Base-by-base conservation (phyloP, 1,140 invertebrate genomes). In the Halictus rubicundus region DNA sequence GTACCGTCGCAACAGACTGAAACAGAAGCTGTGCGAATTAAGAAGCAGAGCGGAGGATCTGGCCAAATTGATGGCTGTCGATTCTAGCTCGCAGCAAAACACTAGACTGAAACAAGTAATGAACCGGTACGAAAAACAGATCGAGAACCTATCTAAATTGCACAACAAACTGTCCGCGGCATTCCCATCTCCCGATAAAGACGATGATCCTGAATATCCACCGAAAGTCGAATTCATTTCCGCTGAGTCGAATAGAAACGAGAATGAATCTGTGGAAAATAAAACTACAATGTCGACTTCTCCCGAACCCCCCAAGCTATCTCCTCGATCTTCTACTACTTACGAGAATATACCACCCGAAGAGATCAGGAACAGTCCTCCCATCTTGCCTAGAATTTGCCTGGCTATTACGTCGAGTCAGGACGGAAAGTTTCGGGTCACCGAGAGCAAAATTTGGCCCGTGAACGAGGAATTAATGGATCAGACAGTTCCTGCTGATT, bases 121-220 rank as follows among this genome's bases (percentile, higher is more conserved):
- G 77, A 86, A 88, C 27, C 81, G 83, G 4, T 89, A 87, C n/a
- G 84, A 86, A n/a, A 81, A 87, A 12, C 88, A 88, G 37, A 90
- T 90, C 21, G 81, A 88, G 32, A 86, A 87, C 42, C 7, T 87
- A 8, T 86, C 85, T 0, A 87, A 86, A 19, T 16, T 86, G 37
- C 37, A 82, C 8, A 65, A 52, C 27, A 86, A 80, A 54, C 32
- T 85, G 19, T 81, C 82, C 2, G 63, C 83, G 14, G 49, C 69
- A 0, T 64, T 75, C 19, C 39, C 84, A 12, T 32, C n/a, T 8
- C 46, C 61, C 0, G 57, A 52, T 4, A 42, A 83, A 16, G 57
- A 82, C 9, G 23, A n/a, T 0, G n/a, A 82, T 1, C n/a, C 0
- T 5, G 10, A 0, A 0, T 25, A 10, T 59, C 3, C 23, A 4